Evolutionary conservation across 2,113 vertebrate species (phyloP).

Genomic region (Rutilus rutilus): DNA sequence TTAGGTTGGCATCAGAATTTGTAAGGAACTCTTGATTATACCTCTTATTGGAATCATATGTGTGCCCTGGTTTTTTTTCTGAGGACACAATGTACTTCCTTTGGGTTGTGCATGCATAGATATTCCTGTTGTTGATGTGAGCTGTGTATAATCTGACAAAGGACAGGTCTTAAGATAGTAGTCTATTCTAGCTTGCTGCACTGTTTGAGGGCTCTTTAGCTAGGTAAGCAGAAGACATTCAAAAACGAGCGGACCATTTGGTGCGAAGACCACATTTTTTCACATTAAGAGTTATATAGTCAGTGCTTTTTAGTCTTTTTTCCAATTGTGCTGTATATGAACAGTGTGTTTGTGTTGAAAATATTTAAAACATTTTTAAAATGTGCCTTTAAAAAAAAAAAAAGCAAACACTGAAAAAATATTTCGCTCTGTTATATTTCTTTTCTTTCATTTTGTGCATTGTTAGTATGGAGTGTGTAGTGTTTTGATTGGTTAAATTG

Average conservation of each 20-base stretch:
- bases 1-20: neutral
- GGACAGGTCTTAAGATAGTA: conserved; percentile 46
- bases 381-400: conserved; percentile 60
- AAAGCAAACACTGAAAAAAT: conserved; percentile 64
- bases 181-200: conserved; percentile 58
- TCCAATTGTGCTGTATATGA: conserved; percentile 54
- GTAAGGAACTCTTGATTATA: neutral
- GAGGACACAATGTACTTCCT: conserved; percentile 32
- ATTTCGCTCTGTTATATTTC: neutral
- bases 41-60: neutral
- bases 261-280: neutral
- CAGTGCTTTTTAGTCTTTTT: conserved; percentile 52
- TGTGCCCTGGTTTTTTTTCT: neutral
- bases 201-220: conserved; percentile 63
- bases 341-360: conserved; percentile 61
- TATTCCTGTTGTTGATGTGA: neutral
- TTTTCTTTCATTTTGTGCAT: conserved; percentile 28
- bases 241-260: conserved; percentile 5
- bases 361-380: conserved; percentile 60
- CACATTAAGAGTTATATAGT: conserved; percentile 14
- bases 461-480: conserved; percentile 46
- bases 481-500: conserved; percentile 39
- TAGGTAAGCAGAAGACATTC: conserved; percentile 63
- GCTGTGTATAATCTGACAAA: conserved; percentile 39
- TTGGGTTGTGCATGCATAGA: conserved; percentile 12